Conservation (phyloP, 2,113 vertebrate species). For the Atrichornis clamosus region DNA sequence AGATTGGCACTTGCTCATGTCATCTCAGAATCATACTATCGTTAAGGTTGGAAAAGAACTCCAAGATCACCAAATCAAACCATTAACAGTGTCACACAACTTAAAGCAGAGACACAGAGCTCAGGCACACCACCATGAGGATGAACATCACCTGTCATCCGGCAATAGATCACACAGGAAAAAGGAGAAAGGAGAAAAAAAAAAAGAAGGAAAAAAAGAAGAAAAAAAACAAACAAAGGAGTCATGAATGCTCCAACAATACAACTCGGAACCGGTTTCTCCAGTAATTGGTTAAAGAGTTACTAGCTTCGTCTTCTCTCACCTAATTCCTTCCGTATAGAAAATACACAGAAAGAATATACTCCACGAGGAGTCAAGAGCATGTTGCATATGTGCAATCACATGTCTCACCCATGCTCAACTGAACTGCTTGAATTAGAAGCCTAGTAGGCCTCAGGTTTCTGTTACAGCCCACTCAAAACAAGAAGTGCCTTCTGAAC, state of each 20-base stretch:
- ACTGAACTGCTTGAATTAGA: neutral
- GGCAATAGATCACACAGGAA: neutral
- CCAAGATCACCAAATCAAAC: neutral
- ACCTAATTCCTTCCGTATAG: neutral
- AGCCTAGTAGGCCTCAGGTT: neutral
- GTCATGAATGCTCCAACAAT: neutral
- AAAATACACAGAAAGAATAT: neutral
- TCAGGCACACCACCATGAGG: neutral
- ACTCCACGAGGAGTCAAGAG: constrained; percentile 1
- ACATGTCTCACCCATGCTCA: neutral
- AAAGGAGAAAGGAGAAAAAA: accelerated
- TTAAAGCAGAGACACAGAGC: neutral
- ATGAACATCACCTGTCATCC: neutral
- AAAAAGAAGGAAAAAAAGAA: accelerated
- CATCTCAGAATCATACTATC: neutral
- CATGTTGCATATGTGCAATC: constrained; percentile 15
- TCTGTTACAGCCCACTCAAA: neutral
- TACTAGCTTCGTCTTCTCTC: neutral
- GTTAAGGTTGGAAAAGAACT: neutral
- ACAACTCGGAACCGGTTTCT: neutral
- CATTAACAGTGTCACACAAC: neutral
- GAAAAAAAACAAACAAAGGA: neutral
- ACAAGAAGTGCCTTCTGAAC: neutral
- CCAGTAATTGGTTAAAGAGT: neutral
- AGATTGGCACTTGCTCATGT: accelerated